These are phyloP conservation scores for Corythornis cristatus DNA, from an alignment of 2,113 vertebrate genomes.

Conservation along the genomic window DNA sequence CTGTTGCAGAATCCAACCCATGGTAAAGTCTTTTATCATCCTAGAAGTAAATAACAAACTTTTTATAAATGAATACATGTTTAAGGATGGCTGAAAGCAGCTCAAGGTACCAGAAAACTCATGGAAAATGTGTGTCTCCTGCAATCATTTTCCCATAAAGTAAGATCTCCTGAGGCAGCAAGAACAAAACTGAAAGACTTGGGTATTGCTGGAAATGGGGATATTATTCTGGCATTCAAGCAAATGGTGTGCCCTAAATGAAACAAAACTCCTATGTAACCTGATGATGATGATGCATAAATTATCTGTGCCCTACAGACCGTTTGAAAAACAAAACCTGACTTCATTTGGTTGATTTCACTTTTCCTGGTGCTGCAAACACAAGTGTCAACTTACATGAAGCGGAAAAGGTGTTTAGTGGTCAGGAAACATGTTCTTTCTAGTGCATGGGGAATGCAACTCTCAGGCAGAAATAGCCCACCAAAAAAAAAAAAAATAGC, in stretches of 20 bases:
- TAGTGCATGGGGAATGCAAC: conserved; percentile 30
- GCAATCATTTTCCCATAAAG: conserved; percentile 28
- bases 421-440: conserved; percentile 53
- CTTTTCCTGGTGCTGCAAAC: conserved; percentile 43
- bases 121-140: background rate
- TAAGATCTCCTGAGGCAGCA: conserved; percentile 13
- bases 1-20: background rate
- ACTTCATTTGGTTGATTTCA: conserved; percentile 56
- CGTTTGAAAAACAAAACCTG: conserved; percentile 34
- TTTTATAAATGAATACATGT: background rate
- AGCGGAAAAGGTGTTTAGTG: conserved; percentile 63
- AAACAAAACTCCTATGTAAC: conserved; percentile 49
- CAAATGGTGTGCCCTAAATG: conserved; percentile 13
- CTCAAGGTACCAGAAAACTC: background rate
- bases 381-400: conserved; percentile 60
- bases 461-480: conserved; percentile 21
- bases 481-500: background rate
- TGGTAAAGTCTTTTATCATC: background rate
- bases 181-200: background rate
- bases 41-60: background rate
- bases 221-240: conserved; percentile 24
- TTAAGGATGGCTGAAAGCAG: background rate
- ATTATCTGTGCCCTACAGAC: conserved; percentile 49
- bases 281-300: conserved; percentile 45
- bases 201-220: background rate